Percentiles rank a stretch among this genome's conserved stretches.
These are phyloP conservation scores for Artemia sp. DNA, from an alignment of 2,888 invertebrate genomes.

Conservation along the genomic window DNA sequence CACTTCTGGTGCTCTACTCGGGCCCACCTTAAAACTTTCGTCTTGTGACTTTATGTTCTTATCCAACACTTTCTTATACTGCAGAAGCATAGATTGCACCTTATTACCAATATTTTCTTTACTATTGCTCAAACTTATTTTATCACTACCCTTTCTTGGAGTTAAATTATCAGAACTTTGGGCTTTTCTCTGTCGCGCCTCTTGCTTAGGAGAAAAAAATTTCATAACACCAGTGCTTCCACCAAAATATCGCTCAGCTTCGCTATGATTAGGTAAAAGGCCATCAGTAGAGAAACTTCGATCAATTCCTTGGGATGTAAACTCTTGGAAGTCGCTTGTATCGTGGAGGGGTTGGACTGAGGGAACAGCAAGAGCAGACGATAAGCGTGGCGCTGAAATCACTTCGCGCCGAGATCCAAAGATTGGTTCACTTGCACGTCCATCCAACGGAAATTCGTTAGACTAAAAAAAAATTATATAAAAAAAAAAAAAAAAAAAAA, in stretches of 20 bases:
- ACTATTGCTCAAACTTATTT: background rate
- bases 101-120: conserved; percentile 9
- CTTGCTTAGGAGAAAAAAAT: background rate
- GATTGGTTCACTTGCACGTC: conserved; percentile 23
- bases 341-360: conserved; percentile 18
- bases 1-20: background rate
- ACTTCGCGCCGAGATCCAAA: conserved; percentile 20
- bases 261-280: conserved; percentile 29
- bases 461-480: conserved; percentile 17
- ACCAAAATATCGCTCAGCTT: conserved; percentile 30
- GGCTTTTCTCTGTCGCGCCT: background rate
- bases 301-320: conserved; percentile 27
- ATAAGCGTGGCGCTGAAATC: conserved; percentile 19
- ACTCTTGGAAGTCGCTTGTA: conserved; percentile 21
- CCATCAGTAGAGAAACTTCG: conserved; percentile 30
- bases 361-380: conserved; percentile 17
- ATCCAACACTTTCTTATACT: conserved; percentile 8
- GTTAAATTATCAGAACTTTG: conserved; percentile 10
- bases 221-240: background rate
- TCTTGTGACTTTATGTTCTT: background rate
- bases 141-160: background rate
- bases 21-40: background rate
- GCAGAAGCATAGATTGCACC: conserved; percentile 6
- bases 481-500: too few species aligned
- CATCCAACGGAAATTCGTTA: conserved; percentile 21